Evolutionary conservation across 2,113 vertebrate genomes (phyloP).

Genomic region (Neopipo cinnamomea): DNA sequence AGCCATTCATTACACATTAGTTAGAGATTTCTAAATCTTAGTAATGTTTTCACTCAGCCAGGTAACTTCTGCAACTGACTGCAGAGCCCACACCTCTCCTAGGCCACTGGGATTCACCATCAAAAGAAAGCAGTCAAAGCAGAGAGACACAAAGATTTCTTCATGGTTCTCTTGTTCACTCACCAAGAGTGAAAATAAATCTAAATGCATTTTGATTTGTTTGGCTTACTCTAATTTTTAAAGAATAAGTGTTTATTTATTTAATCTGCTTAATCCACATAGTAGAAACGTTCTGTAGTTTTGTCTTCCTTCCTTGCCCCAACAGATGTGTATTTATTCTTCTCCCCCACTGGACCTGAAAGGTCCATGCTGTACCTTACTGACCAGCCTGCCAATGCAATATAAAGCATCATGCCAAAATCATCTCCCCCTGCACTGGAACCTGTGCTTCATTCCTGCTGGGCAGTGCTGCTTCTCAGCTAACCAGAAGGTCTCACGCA

Average conservation of each 20-base stretch:
- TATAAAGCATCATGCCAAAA: background rate
- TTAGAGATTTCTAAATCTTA: background rate
- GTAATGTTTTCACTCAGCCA: background rate
- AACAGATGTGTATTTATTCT: background rate
- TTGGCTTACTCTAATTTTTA: background rate
- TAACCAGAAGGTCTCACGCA: background rate
- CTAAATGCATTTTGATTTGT: background rate
- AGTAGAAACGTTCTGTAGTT: background rate
- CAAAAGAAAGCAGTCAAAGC: background rate
- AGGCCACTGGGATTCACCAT: background rate
- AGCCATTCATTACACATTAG: background rate
- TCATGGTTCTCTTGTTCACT: background rate
- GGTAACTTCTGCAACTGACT: background rate
- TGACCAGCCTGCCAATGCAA: background rate
- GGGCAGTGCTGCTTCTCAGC: background rate
- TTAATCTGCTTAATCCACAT: background rate
- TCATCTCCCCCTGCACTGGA: background rate
- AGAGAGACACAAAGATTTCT: background rate
- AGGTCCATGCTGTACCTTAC: background rate
- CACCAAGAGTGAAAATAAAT: background rate
- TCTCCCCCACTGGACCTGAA: slow-evolving; percentile 25
- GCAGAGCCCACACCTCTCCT: background rate
- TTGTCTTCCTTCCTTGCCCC: background rate
- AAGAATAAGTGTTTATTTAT: background rate
- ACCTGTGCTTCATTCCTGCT: background rate